Evolutionary conservation across 2,888 invertebrate species (phyloP).

Genomic region (Oscheius sp.): DNA sequence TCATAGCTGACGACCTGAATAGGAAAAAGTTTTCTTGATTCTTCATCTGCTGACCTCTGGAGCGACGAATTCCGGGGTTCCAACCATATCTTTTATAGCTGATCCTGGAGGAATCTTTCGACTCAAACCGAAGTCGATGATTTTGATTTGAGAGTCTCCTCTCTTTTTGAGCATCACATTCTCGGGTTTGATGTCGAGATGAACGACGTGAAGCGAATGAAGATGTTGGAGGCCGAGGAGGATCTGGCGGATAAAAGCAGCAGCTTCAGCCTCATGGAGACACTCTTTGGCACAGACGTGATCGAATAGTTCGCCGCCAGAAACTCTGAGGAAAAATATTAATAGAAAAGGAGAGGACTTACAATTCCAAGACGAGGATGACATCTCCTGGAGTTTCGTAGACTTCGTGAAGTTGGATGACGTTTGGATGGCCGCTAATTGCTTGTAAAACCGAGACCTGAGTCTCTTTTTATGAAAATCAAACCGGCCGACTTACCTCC

Average conservation of each 20-base stretch:
- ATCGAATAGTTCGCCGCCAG: conserved; percentile 79
- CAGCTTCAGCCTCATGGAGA: conserved; percentile 76
- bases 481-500: conserved; percentile 70
- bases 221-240: conserved; percentile 77
- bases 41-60: too few species aligned
- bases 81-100: conserved; percentile 75
- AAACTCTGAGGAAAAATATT: conserved; percentile 72
- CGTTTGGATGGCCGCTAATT: conserved; percentile 76
- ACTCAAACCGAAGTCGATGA: conserved; percentile 77
- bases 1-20: conserved; percentile 79
- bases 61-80: conserved; percentile 76
- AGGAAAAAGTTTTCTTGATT: too few species aligned
- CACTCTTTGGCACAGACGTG: conserved; percentile 74
- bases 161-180: conserved; percentile 75
- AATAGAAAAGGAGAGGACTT: conserved; percentile 39
- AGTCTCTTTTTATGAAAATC: background rate
- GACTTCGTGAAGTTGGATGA: conserved; percentile 77
- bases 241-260: conserved; percentile 77
- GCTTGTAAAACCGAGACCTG: conserved; percentile 74
- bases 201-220: conserved; percentile 77
- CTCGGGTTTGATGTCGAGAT: conserved; percentile 79
- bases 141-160: conserved; percentile 75
- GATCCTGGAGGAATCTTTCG: conserved; percentile 72
- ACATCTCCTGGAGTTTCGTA: conserved; percentile 77
- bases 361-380: conserved; percentile 77